phyloP scores from a whole-genome alignment of 2,113 vertebrate genomes.

The Delphinus delphis region DNA sequence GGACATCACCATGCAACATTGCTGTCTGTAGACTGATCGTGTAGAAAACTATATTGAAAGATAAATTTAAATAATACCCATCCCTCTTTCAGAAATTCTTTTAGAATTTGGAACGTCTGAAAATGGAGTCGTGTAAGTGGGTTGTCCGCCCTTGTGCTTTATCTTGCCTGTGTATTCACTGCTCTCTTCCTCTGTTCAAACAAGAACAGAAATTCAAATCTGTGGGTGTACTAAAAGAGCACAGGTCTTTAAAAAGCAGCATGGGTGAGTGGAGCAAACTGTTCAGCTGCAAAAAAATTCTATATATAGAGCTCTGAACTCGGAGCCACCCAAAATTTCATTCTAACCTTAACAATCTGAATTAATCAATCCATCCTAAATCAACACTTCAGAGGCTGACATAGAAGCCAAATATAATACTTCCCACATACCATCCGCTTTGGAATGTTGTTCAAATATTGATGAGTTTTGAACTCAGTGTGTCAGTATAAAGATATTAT shows the following conservation, averaged over 20 bases:
- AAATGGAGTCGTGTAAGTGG: not conserved
- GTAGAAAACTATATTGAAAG: not conserved
- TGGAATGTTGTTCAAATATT: constrained; percentile 15
- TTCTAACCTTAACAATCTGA: not conserved
- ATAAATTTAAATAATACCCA: not conserved
- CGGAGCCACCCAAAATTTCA: not conserved
- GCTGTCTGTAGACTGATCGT: not conserved
- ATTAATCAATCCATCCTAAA: not conserved
- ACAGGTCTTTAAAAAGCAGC: not conserved
- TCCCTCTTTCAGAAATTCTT: not conserved
- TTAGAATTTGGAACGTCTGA: not conserved
- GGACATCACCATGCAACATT: not conserved
- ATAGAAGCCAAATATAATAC: not conserved
- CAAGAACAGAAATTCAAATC: not conserved
- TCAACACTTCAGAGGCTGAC: not conserved
- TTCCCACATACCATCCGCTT: not conserved
- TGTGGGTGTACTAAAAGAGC: not conserved
- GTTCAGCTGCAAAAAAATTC: not conserved
- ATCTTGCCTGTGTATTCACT: not conserved
- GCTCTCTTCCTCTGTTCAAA: not conserved
- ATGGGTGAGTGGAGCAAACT: not conserved
- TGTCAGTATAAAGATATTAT: not conserved
- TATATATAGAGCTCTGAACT: not conserved
- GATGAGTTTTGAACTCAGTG: not conserved
- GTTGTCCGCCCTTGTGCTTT: not conserved